These are phyloP conservation scores for Philhelius pedissequus DNA, from an alignment of 2,888 invertebrate genomes.

Conservation along the genomic window DNA sequence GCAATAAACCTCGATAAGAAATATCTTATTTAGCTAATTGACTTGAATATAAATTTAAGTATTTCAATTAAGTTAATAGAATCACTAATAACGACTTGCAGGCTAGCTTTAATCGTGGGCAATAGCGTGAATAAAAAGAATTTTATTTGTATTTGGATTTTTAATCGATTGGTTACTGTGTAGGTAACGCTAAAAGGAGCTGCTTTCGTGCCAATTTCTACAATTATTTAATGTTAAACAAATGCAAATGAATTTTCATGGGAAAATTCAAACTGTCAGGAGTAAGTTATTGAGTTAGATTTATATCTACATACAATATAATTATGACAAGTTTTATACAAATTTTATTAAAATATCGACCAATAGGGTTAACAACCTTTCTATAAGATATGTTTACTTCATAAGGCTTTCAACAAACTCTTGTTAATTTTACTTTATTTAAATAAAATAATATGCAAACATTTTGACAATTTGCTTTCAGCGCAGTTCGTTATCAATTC, in stretches of 20 bases:
- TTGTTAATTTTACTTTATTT: no score
- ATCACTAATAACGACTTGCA: neutral
- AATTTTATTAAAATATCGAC: neutral
- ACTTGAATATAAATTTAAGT: neutral
- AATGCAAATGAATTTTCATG: neutral
- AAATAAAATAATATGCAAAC: no score
- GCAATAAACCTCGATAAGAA: neutral
- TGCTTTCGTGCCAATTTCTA: neutral
- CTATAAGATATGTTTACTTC: no score
- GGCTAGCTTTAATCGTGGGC: neutral
- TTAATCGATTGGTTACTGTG: neutral
- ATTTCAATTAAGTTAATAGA: conserved; percentile 41
- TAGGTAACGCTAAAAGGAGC: neutral
- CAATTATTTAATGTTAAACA: neutral
- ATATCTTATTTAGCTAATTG: conserved; percentile 4
- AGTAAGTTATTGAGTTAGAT: neutral
- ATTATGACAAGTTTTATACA: neutral
- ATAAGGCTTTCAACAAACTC: no score
- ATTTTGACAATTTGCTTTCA: no score
- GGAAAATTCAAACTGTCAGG: neutral
- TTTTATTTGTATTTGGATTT: neutral
- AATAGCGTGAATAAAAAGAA: conserved; percentile 12
- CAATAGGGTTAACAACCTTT: neutral
- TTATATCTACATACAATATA: no score
- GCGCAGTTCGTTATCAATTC: no score